Evolutionary conservation across 2,888 invertebrate species (phyloP).

Genomic region (Mythimna vitellina): DNA sequence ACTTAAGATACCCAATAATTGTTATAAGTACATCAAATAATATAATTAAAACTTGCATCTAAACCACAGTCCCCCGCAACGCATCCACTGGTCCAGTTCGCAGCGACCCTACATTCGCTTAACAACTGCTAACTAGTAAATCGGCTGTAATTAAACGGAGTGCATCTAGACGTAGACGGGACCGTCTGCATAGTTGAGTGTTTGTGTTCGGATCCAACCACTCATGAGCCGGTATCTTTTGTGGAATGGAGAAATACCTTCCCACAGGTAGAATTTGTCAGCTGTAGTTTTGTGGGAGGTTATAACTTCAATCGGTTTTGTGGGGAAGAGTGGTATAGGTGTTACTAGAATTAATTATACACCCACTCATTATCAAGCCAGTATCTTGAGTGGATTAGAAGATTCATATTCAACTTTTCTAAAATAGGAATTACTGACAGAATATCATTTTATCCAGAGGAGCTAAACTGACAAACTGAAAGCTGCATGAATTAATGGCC

Average conservation of each 20-base stretch:
- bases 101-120: constrained; percentile 42
- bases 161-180: constrained; percentile 66
- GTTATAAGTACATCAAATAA: not conserved
- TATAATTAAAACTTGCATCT: not conserved
- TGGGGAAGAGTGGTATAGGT: too few species aligned
- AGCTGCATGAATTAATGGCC: too few species aligned
- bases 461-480: too few species aligned
- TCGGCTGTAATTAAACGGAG: constrained; percentile 80
- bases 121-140: constrained; percentile 70
- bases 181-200: constrained; percentile 80
- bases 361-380: too few species aligned
- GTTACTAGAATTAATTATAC: too few species aligned
- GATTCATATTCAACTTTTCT: too few species aligned
- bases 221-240: constrained; percentile 64
- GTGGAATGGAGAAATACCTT: constrained; percentile 42
- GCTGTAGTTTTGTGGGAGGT: constrained; percentile 7
- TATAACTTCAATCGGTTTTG: too few species aligned
- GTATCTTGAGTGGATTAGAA: too few species aligned
- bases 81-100: constrained; percentile 24
- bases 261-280: constrained; percentile 45
- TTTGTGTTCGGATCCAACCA: constrained; percentile 75
- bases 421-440: too few species aligned
- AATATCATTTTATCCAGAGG: too few species aligned
- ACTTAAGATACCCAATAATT: too few species aligned
- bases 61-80: not conserved